phyloP scores from a whole-genome alignment of 2,888 invertebrate genomes.

The Cynaeus angustus region DNA sequence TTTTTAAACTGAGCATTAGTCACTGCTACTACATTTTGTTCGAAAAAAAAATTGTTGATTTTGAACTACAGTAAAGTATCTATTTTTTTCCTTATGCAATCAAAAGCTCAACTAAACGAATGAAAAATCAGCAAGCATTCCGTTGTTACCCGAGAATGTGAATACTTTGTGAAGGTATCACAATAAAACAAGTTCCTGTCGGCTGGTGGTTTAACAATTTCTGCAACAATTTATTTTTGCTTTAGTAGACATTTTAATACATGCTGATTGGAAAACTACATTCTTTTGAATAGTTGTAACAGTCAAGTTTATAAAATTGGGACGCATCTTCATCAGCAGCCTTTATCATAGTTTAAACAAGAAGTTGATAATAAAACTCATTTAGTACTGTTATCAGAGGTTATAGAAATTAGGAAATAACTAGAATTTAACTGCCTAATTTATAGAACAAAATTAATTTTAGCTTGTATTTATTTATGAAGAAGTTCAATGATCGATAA shows the following conservation, averaged over 20 bases:
- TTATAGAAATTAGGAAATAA: slow-evolving; percentile 27
- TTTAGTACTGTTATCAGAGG: slow-evolving; percentile 30
- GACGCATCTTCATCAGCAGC: neutral
- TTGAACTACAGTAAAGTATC: no score
- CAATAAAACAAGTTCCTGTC: neutral
- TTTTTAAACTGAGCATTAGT: no score
- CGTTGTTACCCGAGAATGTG: neutral
- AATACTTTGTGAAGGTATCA: neutral
- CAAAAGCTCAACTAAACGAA: neutral
- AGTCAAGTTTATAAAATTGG: neutral
- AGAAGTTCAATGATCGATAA: slow-evolving; percentile 48
- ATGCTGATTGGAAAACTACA: no score
- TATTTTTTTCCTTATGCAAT: neutral
- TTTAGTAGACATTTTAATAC: no score
- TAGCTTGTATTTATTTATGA: slow-evolving; percentile 17
- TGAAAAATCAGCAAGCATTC: slow-evolving; percentile 1
- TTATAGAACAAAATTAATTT: slow-evolving; percentile 24
- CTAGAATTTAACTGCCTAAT: slow-evolving; percentile 12
- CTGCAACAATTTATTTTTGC: no score
- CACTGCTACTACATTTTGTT: no score
- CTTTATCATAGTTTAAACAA: slow-evolving; percentile 26
- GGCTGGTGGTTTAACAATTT: no score
- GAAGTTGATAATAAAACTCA: slow-evolving; percentile 22
- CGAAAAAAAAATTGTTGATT: no score
- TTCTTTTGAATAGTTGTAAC: no score